A percentile compares a stretch with the other conserved stretches of the same genome.
Conservation (phyloP, 1,140 invertebrate genomes). For the Dreissena rostriformis region DNA sequence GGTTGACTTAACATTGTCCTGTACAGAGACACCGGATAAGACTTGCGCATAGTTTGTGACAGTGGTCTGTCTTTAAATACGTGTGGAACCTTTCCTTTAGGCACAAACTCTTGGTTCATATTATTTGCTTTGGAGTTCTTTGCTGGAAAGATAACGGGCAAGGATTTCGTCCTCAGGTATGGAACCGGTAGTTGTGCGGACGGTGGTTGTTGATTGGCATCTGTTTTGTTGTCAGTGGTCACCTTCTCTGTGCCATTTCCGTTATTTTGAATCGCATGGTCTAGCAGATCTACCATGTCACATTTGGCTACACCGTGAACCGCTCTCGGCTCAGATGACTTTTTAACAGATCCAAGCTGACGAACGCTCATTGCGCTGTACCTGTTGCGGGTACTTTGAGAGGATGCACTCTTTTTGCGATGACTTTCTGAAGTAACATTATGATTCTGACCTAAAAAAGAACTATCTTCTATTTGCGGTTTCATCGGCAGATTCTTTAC, state of each 20-base stretch:
- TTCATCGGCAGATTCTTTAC: constrained; percentile 27
- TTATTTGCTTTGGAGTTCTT: constrained; percentile 23
- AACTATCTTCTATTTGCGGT: not conserved
- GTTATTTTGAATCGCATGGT: not conserved
- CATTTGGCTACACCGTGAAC: constrained; percentile 33
- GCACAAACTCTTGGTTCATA: not conserved
- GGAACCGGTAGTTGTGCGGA: constrained; percentile 9
- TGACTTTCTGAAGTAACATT: not conserved
- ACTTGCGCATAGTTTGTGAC: constrained; percentile 29
- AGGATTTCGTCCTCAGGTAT: constrained; percentile 38
- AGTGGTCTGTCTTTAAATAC: constrained; percentile 31
- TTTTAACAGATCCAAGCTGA: constrained; percentile 2
- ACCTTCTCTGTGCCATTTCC: too few species aligned
- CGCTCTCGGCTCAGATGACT: constrained; percentile 14
- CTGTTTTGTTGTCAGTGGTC: too few species aligned
- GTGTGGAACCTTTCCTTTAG: not conserved
- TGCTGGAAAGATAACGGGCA: constrained; percentile 44
- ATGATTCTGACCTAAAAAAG: not conserved
- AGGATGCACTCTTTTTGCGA: not conserved
- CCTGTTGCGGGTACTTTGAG: not conserved
- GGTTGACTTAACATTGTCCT: constrained; percentile 24
- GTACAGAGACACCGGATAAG: constrained; percentile 37
- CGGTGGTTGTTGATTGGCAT: too few species aligned
- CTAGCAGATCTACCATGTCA: constrained; percentile 39
- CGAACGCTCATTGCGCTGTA: constrained; percentile 10